phyloP scores from a whole-genome alignment of 2,888 invertebrate species.

The Corbicula japonica region DNA sequence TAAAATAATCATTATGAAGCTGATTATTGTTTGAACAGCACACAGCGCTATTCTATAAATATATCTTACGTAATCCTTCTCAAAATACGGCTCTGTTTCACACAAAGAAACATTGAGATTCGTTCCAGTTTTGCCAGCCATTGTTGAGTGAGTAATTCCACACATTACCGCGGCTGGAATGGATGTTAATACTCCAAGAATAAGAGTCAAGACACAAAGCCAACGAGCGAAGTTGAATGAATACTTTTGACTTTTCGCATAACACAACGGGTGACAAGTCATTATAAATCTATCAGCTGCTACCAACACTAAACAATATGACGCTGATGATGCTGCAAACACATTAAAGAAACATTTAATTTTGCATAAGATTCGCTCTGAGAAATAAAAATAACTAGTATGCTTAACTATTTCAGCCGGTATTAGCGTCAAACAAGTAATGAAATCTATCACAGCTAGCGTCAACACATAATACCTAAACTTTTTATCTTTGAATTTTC shows the following conservation, averaged over 20 bases:
- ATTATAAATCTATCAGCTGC: conserved; percentile 60
- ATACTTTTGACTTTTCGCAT: conserved; percentile 42
- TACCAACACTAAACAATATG: conserved; percentile 52
- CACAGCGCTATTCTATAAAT: conserved; percentile 42
- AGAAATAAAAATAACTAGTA: conserved; percentile 57
- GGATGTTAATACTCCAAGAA: conserved; percentile 50
- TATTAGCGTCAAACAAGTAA: conserved; percentile 56
- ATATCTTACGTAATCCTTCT: conserved; percentile 20
- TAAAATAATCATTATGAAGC: conserved; percentile 44
- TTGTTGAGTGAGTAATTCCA: conserved; percentile 35
- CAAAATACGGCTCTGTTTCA: conserved; percentile 47
- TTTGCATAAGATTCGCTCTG: conserved; percentile 51
- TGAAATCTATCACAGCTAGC: conserved; percentile 55
- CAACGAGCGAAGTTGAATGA: conserved; percentile 44
- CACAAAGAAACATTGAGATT: conserved; percentile 45
- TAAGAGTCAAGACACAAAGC: conserved; percentile 45
- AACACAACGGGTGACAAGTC: conserved; percentile 54
- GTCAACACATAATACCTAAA: conserved; percentile 55
- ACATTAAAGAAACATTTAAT: conserved; percentile 63
- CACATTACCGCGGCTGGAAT: conserved; percentile 59
- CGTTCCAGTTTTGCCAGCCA: conserved; percentile 28
- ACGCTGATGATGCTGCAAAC: conserved; percentile 59
- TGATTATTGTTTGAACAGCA: conserved; percentile 33
- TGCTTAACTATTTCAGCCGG: conserved; percentile 65
- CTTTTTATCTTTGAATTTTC: conserved; percentile 58